Conservation (phyloP, 2,113 vertebrate genomes). For the Daubentonia madagascariensis region DNA sequence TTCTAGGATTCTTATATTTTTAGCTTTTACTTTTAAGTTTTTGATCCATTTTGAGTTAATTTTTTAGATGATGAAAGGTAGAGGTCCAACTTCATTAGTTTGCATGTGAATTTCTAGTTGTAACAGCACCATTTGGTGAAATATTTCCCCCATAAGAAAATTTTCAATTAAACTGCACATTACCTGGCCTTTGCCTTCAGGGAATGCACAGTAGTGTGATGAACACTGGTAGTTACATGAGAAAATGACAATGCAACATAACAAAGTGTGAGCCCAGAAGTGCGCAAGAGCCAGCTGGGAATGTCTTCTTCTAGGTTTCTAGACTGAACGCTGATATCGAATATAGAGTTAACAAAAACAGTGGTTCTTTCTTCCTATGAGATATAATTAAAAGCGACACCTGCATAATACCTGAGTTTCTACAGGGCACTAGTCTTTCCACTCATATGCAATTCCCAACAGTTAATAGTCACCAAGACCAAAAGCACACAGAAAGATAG, state of each 20-base stretch:
- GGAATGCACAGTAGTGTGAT: neutral
- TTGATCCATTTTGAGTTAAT: neutral
- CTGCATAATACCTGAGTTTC: neutral
- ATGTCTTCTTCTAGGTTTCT: neutral
- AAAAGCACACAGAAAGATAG: neutral
- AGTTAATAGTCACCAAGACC: neutral
- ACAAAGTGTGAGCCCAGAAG: neutral
- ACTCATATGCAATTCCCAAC: neutral
- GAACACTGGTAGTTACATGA: neutral
- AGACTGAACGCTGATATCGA: neutral
- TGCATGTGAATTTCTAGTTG: neutral
- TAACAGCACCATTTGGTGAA: neutral
- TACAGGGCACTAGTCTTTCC: neutral
- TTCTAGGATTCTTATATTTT: neutral
- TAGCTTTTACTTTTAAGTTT: neutral
- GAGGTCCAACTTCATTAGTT: neutral
- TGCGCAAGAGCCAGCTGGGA: neutral
- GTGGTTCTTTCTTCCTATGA: neutral
- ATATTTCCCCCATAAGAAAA: neutral
- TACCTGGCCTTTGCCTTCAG: neutral
- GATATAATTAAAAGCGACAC: neutral
- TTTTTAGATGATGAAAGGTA: neutral
- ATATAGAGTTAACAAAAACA: neutral
- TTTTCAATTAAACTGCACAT: neutral
- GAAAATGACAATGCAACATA: neutral